Conservation (phyloP, 2,888 invertebrate species). For the Anodontia alba region DNA sequence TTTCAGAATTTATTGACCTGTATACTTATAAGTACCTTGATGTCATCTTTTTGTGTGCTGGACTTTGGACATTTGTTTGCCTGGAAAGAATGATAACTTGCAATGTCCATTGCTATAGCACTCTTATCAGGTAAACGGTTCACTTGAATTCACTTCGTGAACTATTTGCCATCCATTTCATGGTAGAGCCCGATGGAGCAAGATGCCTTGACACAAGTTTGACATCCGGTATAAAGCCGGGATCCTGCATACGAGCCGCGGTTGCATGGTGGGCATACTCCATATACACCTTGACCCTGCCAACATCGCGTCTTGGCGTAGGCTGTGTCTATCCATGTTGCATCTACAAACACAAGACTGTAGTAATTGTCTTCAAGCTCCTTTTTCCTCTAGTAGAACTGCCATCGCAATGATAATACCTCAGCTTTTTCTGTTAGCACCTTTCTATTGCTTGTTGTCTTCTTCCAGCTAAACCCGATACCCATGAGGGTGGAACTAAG, state of each 20-base stretch:
- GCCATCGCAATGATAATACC: constrained; percentile 2
- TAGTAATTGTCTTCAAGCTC: constrained; percentile 14
- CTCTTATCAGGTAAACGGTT: constrained; percentile 4
- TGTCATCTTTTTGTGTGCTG: background rate
- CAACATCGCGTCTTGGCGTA: constrained; percentile 7
- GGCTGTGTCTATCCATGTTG: constrained; percentile 32
- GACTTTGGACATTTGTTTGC: constrained; percentile 24
- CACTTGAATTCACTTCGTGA: constrained; percentile 21
- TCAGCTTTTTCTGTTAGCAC: constrained; percentile 24
- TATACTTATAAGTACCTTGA: too few relatives aligned
- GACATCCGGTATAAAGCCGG: background rate
- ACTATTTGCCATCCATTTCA: constrained; percentile 30
- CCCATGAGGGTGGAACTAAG: background rate
- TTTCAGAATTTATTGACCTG: too few relatives aligned
- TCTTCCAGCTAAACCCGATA: background rate
- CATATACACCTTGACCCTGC: constrained; percentile 15
- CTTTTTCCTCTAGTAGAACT: constrained; percentile 18
- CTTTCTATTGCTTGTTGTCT: constrained; percentile 19
- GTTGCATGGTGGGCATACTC: constrained; percentile 16
- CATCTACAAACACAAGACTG: constrained; percentile 33
- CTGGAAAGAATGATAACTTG: constrained; percentile 26
- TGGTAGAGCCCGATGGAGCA: constrained; percentile 25
- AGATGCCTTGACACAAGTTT: constrained; percentile 14
- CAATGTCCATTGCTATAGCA: constrained; percentile 34
- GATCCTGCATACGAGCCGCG: constrained; percentile 29